These are phyloP conservation scores for Sisyra terminalis DNA, from an alignment of 2,888 invertebrate genomes.

Conservation along the genomic window DNA sequence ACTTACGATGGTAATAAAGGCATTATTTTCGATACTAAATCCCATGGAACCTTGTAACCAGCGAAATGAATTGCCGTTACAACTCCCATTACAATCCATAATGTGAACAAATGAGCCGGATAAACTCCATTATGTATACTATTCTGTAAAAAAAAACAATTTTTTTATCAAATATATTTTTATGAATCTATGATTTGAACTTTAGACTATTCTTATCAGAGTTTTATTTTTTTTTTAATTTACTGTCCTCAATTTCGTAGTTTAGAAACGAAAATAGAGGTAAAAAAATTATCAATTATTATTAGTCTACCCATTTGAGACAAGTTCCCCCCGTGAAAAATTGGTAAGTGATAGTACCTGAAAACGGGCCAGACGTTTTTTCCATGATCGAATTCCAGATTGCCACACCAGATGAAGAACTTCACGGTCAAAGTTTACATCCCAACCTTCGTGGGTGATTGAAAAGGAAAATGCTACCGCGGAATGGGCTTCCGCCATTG, in stretches of 20 bases:
- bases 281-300: no score
- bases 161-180: no score
- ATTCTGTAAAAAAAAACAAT: conserved; percentile 47
- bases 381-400: conserved; percentile 90
- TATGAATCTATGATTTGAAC: no score
- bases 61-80: conserved; percentile 67
- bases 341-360: conserved; percentile 49
- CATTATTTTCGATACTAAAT: conserved; percentile 59
- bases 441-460: conserved; percentile 96
- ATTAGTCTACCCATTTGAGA: neutral
- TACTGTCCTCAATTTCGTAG: no score
- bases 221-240: no score
- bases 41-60: conserved; percentile 67
- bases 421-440: conserved; percentile 94
- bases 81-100: conserved; percentile 67
- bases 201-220: no score
- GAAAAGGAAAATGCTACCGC: conserved; percentile 96
- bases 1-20: conserved; percentile 58
- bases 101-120: conserved; percentile 82
- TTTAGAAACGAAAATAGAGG: no score
- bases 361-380: conserved; percentile 77
- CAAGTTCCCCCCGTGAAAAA: neutral
- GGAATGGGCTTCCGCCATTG: conserved; percentile 96
- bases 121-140: conserved; percentile 90
- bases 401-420: conserved; percentile 90